These are phyloP conservation scores for Drosophila ercepeae DNA, from an alignment of 1,140 invertebrate species.

Conservation along the genomic window DNA sequence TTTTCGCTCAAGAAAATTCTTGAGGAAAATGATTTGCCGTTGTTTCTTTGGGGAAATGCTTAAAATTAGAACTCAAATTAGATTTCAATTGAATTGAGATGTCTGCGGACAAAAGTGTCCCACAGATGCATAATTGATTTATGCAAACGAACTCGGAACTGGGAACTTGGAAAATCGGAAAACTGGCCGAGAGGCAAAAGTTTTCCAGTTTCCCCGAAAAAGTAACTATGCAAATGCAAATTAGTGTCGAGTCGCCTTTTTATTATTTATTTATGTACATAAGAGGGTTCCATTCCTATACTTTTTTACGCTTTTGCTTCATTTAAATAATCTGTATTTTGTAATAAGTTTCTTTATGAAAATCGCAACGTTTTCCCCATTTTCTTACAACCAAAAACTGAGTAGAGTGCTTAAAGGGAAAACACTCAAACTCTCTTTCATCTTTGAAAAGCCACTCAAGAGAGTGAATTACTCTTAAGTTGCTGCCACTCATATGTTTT, in stretches of 20 bases:
- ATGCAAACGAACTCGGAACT: slow-evolving; percentile 47
- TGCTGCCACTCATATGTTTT: background rate
- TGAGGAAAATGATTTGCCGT: slow-evolving; percentile 11
- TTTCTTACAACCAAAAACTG: background rate
- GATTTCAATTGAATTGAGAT: slow-evolving; percentile 61
- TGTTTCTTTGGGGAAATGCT: slow-evolving; percentile 30
- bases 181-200: slow-evolving; percentile 5
- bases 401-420: slow-evolving; percentile 2
- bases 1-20: background rate
- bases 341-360: slow-evolving; percentile 17
- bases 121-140: slow-evolving; percentile 73
- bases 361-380: slow-evolving; percentile 13
- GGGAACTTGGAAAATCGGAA: slow-evolving; percentile 9
- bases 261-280: slow-evolving; percentile 32
- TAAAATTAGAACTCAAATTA: slow-evolving; percentile 56
- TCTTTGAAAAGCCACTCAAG: background rate
- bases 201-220: background rate
- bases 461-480: background rate
- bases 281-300: slow-evolving; percentile 7
- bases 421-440: background rate
- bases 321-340: slow-evolving; percentile 36
- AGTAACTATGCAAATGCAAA: slow-evolving; percentile 36
- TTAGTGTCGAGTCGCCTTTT: background rate
- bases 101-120: slow-evolving; percentile 54
- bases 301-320: background rate